Percentiles rank a stretch among this genome's conserved stretches.
Conservation (phyloP, 2,113 vertebrate species). For the Lophochroa leadbeateri region DNA sequence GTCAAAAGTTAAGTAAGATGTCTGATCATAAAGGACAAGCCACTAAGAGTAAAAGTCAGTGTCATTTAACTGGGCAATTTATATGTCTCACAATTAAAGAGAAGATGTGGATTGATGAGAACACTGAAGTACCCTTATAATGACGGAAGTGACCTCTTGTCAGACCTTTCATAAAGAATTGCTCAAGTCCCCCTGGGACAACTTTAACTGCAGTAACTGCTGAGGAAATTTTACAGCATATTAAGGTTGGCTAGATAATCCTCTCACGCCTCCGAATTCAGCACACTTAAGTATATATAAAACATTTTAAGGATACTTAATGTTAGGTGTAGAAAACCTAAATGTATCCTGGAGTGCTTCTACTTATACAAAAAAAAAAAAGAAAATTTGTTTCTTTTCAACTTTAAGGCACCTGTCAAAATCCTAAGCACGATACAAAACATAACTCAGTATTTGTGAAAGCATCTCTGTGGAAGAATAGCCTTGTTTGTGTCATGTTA, state of each 20-base stretch:
- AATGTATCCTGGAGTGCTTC: background rate
- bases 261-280: background rate
- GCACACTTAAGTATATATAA: background rate
- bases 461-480: background rate
- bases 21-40: background rate
- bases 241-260: background rate
- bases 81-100: background rate
- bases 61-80: background rate
- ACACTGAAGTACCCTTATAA: background rate
- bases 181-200: background rate
- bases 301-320: background rate
- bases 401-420: background rate
- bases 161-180: background rate
- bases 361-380: background rate
- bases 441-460: background rate
- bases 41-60: background rate
- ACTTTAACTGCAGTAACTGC: background rate
- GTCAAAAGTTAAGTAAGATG: background rate
- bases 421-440: background rate
- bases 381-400: background rate
- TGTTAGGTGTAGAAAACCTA: background rate
- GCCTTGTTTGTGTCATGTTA: background rate
- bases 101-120: background rate
- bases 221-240: background rate
- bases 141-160: background rate